Percentiles rank a stretch among this genome's conserved stretches.
phyloP scores from a whole-genome alignment of 2,113 vertebrate genomes.

The Guaruba guarouba region DNA sequence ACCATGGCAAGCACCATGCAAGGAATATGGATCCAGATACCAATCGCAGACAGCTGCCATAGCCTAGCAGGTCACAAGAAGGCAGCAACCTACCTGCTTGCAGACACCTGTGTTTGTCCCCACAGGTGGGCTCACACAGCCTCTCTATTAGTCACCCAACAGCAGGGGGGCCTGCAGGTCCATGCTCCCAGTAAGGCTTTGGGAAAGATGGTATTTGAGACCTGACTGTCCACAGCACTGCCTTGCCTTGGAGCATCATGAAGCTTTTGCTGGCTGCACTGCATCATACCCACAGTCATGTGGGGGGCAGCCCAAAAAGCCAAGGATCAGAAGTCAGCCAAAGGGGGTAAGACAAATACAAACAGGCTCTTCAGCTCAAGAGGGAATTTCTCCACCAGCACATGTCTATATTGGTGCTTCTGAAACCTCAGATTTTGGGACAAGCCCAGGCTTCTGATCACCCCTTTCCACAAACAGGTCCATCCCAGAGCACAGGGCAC shows the following conservation, averaged over 20 bases:
- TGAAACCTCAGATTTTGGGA: neutral
- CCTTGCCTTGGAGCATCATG: fast-evolving
- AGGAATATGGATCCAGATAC: neutral
- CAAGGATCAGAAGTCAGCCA: neutral
- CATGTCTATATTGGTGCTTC: neutral
- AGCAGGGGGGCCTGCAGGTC: neutral
- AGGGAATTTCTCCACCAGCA: neutral
- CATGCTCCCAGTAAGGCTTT: neutral
- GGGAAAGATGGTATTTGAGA: neutral
- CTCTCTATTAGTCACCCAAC: neutral
- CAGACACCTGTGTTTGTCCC: neutral
- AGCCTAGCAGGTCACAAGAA: neutral
- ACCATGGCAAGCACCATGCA: neutral
- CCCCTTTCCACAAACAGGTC: neutral
- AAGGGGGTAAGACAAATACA: neutral
- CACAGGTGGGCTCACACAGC: neutral
- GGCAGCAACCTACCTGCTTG: neutral
- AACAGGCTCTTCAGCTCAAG: neutral
- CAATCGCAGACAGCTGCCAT: neutral
- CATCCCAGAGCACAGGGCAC: neutral
- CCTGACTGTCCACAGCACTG: no score
- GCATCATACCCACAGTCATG: fast-evolving
- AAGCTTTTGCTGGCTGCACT: neutral
- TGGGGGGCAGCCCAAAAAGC: neutral
- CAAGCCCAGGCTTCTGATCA: neutral